Evolutionary conservation across 2,113 vertebrate genomes (phyloP).

Genomic region (Pteronura brasiliensis): DNA sequence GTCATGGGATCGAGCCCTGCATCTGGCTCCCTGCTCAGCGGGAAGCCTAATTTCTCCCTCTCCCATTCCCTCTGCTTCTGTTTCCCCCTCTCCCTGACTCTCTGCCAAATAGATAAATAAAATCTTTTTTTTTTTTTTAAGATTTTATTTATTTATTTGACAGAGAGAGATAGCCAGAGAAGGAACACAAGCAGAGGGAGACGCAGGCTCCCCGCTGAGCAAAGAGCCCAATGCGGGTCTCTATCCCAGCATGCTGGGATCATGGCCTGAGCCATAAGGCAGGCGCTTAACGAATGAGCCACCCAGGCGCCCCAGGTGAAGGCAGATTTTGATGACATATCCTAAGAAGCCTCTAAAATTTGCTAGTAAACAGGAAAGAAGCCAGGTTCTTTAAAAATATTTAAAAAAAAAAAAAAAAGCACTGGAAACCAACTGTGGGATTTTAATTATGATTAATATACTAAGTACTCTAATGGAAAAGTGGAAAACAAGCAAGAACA

Average conservation of each 20-base stretch:
- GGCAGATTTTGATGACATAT: background rate
- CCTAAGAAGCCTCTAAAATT: background rate
- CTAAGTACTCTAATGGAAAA: background rate
- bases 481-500: background rate
- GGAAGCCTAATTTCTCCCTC: background rate
- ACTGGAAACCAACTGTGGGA: background rate
- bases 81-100: no score
- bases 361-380: background rate
- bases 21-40: background rate
- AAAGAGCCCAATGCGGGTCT: no score
- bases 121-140: no score
- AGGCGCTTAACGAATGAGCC: no score
- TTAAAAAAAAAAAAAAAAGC: background rate
- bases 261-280: no score
- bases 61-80: background rate
- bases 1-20: background rate
- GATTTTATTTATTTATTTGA: no score
- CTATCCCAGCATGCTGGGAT: no score
- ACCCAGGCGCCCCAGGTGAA: background rate
- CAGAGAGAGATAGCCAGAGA: no score
- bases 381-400: background rate
- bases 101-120: no score
- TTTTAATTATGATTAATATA: background rate
- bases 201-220: no score
- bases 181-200: no score